phyloP scores from a whole-genome alignment of 1,140 invertebrate genomes.

The Harlomillsia oculata region DNA sequence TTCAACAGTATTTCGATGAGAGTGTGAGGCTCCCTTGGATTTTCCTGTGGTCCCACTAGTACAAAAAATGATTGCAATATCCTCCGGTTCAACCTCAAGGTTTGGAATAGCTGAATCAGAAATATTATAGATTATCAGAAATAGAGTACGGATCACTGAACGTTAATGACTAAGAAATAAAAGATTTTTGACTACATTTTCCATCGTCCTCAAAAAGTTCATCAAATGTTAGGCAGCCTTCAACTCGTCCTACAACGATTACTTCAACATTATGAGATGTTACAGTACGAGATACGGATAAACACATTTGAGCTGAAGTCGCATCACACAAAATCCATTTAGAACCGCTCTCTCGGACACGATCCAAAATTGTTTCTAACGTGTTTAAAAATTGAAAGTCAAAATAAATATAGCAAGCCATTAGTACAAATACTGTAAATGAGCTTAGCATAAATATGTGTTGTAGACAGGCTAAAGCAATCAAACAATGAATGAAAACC shows the following conservation, averaged over 20 bases:
- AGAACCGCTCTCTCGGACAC: not conserved
- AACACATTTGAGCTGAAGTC: not conserved
- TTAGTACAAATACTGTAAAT: too few relatives aligned
- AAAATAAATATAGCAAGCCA: too few relatives aligned
- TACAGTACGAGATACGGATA: too few relatives aligned
- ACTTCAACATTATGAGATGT: constrained; percentile 24
- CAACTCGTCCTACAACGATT: constrained; percentile 13
- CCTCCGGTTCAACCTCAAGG: constrained; percentile 1
- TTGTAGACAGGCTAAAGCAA: not conserved
- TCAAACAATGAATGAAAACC: too few relatives aligned
- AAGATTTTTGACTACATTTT: not conserved
- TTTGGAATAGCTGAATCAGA: not conserved
- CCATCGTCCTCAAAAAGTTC: constrained; percentile 15
- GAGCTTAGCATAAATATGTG: too few relatives aligned
- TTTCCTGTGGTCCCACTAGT: constrained; percentile 18
- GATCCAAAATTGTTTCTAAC: constrained; percentile 7
- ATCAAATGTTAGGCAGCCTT: constrained; percentile 14
- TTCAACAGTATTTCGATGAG: constrained; percentile 8
- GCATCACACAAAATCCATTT: constrained; percentile 25
- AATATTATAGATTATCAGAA: too few relatives aligned
- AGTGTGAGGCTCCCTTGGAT: constrained; percentile 8
- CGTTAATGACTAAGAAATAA: too few relatives aligned
- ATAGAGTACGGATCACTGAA: too few relatives aligned
- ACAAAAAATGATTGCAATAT: constrained; percentile 7
- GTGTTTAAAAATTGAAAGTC: not conserved